phyloP scores from a whole-genome alignment of 2,113 vertebrate genomes.

The human (Homo sapiens) region GRCh38 chr16:54048501-54049000 shows the following conservation, averaged over 20 bases:
- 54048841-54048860: constrained; percentile 92
- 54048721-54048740: constrained; percentile 77
- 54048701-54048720: constrained; percentile 81
- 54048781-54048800: constrained; percentile 89
- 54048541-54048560: constrained; percentile 71
- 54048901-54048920: constrained; percentile 99
- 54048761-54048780: constrained; percentile 84
- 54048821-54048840: constrained; percentile 88
- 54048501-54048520: constrained; percentile 67
- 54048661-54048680: constrained; percentile 81
- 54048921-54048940: constrained; percentile 99
- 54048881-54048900: constrained; percentile 99
- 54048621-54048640: constrained; percentile 80
- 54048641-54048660: constrained; percentile 84
- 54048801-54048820: constrained; percentile 87
- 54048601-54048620: constrained; percentile 81
- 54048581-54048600: constrained; percentile 85
- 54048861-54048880: constrained; percentile 97
- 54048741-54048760: constrained; percentile 84
- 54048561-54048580: constrained; percentile 79
- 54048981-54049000: constrained; percentile 90
- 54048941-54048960: constrained; percentile 99
- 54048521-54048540: constrained; percentile 75
- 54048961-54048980: constrained; percentile 99
- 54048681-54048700: constrained; percentile 85